Conservation (phyloP, 2,888 invertebrate genomes). For the Tiliacea aurago region DNA sequence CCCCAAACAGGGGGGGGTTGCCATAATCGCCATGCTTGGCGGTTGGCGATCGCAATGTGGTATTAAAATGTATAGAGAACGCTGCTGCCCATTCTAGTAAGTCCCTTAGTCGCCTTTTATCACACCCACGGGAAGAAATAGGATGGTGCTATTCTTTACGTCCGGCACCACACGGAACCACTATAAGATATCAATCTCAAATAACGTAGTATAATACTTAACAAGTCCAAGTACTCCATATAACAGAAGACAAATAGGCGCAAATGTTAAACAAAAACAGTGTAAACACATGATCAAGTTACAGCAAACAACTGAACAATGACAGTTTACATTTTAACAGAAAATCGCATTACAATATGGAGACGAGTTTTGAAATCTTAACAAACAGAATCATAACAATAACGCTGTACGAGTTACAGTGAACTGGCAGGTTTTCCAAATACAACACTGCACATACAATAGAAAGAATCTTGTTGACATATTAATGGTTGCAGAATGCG, state of each 20-base stretch:
- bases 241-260: constrained; percentile 50
- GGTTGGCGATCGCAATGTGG: too few relatives aligned
- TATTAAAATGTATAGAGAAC: too few relatives aligned
- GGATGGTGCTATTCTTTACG: too few relatives aligned
- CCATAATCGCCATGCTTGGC: too few relatives aligned
- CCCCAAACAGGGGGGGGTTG: too few relatives aligned
- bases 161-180: too few relatives aligned
- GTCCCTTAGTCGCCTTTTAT: too few relatives aligned
- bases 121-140: too few relatives aligned
- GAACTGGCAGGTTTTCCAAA: constrained; percentile 83
- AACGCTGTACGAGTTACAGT: constrained; percentile 70
- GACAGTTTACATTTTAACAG: constrained; percentile 87
- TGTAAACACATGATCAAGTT: constrained; percentile 76
- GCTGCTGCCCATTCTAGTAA: too few relatives aligned
- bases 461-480: constrained; percentile 77
- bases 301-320: constrained; percentile 84
- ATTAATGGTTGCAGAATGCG: constrained; percentile 56
- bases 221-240: constrained; percentile 20
- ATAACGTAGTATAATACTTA: constrained; percentile 31
- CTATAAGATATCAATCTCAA: constrained; percentile 4
- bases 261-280: constrained; percentile 65
- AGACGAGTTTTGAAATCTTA: constrained; percentile 81
- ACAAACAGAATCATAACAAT: constrained; percentile 80
- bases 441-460: constrained; percentile 72
- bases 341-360: constrained; percentile 82